Conservation (phyloP, 2,113 vertebrate species). For the Spheniscus mendiculus region DNA sequence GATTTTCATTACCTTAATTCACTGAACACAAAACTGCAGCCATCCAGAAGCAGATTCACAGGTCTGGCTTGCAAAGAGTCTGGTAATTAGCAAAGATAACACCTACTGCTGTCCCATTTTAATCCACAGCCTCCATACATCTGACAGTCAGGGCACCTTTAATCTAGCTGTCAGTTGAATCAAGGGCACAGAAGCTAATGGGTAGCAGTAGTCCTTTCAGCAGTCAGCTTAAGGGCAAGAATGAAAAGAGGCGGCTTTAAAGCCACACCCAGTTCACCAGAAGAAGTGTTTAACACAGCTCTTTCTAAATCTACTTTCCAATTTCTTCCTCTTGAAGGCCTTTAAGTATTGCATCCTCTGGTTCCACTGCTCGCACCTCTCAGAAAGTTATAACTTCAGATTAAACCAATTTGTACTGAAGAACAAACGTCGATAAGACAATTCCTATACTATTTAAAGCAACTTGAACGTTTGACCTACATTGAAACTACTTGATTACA, state of each 20-base stretch:
- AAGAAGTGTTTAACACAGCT: background rate
- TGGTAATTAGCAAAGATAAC: background rate
- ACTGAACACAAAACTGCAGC: background rate
- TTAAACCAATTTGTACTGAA: background rate
- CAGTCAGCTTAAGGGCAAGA: background rate
- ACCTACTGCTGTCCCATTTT: background rate
- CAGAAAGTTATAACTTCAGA: background rate
- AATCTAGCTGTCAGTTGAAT: background rate
- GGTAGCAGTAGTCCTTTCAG: background rate
- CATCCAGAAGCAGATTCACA: background rate
- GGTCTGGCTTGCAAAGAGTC: background rate
- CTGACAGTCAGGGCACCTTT: background rate
- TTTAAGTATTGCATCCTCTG: background rate
- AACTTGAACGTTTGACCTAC: background rate
- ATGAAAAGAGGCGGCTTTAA: background rate
- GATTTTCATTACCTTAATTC: background rate
- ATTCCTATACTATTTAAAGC: background rate
- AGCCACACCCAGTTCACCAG: background rate
- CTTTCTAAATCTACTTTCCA: background rate
- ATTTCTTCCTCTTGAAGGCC: background rate
- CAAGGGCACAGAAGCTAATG: background rate
- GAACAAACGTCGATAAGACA: rapidly evolving
- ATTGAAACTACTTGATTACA: background rate
- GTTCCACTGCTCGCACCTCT: background rate
- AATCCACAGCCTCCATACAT: background rate